phyloP scores from a whole-genome alignment of 2,888 invertebrate genomes.

The Cartodere bifasciata region DNA sequence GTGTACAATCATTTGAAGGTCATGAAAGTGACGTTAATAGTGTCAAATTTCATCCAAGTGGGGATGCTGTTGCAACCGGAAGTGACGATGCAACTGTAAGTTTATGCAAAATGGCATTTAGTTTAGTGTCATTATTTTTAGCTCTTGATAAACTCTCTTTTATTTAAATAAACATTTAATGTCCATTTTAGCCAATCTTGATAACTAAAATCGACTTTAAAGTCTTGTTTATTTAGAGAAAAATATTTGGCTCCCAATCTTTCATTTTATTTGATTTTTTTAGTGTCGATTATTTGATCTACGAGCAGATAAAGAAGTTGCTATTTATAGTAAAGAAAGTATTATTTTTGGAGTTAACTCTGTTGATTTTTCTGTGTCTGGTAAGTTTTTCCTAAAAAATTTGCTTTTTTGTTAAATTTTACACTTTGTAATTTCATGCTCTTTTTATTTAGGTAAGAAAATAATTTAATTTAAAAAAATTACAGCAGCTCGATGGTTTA shows the following conservation, averaged over 20 bases:
- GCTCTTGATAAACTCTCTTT: no score
- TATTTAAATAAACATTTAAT: no score
- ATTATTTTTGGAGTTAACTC: conserved; percentile 96
- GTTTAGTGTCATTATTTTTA: no score
- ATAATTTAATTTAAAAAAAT: no score
- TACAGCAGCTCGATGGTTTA: no score
- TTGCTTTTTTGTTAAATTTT: no score
- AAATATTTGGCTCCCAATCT: conserved; percentile 3
- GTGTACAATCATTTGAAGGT: conserved; percentile 97
- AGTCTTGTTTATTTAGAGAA: no score
- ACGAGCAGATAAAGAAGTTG: conserved; percentile 94
- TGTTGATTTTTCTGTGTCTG: conserved; percentile 92
- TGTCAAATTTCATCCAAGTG: conserved; percentile 96
- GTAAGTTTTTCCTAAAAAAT: conserved; percentile 17
- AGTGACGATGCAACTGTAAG: conserved; percentile 92
- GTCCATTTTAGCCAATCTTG: no score
- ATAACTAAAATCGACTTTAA: no score
- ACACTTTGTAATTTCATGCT: no score
- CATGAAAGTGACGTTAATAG: conserved; percentile 98
- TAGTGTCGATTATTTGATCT: conserved; percentile 93
- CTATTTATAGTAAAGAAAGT: conserved; percentile 90
- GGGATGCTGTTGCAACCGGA: conserved; percentile 96
- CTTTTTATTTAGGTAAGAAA: no score
- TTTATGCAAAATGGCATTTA: no score
- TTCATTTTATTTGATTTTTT: conserved; percentile 18